These are phyloP conservation scores for Operophtera brumata DNA, from an alignment of 2,888 invertebrate genomes.

Conservation along the genomic window DNA sequence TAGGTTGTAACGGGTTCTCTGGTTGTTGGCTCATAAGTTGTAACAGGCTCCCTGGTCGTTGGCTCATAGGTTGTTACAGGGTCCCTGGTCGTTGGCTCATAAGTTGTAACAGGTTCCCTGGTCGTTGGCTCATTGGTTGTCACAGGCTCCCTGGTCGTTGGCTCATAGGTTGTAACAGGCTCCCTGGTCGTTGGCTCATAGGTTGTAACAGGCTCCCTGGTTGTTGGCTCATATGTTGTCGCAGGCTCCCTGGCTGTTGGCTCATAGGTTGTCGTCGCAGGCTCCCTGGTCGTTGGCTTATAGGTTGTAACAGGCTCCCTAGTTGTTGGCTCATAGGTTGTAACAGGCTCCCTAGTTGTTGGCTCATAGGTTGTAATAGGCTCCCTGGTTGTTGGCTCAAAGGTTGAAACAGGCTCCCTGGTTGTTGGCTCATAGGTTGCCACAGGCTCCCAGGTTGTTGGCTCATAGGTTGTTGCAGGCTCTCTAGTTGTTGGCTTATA, in stretches of 20 bases:
- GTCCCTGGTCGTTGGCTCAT: background rate
- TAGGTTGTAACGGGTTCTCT: background rate
- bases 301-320: background rate
- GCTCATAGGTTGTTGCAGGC: background rate
- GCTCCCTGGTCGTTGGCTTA: background rate
- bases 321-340: constrained; percentile 8
- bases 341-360: constrained; percentile 3
- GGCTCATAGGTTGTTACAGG: constrained; percentile 2
- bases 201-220: background rate
- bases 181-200: too few relatives aligned
- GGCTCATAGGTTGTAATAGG: background rate
- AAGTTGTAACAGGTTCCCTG: background rate
- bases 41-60: constrained; percentile 1
- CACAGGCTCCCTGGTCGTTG: too few relatives aligned
- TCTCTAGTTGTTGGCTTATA: constrained; percentile 3
- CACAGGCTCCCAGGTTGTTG: background rate
- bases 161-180: too few relatives aligned
- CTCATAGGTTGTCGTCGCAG: background rate
- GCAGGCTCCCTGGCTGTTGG: constrained; percentile 1
- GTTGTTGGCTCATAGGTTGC: background rate
- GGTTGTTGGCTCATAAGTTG: background rate
- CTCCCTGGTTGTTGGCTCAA: background rate
- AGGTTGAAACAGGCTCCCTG: background rate
- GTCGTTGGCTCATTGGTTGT: too few relatives aligned
- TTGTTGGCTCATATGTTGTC: constrained; percentile 1